These are phyloP conservation scores for Epinephelus cyanopodus DNA, from an alignment of 2,113 vertebrate species.

Conservation along the genomic window DNA sequence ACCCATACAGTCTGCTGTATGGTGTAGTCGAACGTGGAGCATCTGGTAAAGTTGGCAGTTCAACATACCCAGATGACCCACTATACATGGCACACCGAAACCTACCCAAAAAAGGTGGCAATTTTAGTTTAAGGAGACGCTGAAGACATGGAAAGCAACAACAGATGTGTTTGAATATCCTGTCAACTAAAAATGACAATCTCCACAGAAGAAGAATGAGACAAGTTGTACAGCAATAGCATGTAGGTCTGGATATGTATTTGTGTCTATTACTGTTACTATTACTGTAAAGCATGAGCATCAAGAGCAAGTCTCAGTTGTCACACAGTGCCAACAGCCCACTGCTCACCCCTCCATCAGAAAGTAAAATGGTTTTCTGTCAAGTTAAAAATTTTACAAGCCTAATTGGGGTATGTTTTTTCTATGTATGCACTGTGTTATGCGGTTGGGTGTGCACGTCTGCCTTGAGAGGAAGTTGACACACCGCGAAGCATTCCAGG, in stretches of 20 bases:
- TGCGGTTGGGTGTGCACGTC: conserved; percentile 26
- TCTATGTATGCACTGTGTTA: conserved; percentile 28
- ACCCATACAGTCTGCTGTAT: no score
- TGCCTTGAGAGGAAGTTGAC: conserved; percentile 49
- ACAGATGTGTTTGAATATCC: background rate
- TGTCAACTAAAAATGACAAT: background rate
- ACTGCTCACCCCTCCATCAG: background rate
- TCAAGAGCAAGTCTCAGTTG: background rate
- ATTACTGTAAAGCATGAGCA: background rate
- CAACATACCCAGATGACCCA: no score
- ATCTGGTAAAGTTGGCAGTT: no score
- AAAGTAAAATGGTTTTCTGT: background rate
- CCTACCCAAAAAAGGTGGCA: background rate
- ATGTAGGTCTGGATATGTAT: background rate
- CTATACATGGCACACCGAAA: background rate
- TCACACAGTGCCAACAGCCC: background rate
- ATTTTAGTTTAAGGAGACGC: background rate
- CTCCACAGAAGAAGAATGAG: background rate
- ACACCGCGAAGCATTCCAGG: conserved; percentile 35
- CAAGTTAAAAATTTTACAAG: conserved; percentile 4
- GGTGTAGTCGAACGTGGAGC: no score
- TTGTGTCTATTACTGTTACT: no score
- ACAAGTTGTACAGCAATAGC: background rate
- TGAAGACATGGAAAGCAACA: background rate
- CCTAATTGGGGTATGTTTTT: conserved; percentile 9